Conservation (phyloP, 2,113 vertebrate species). For the Toxotes chatareus region DNA sequence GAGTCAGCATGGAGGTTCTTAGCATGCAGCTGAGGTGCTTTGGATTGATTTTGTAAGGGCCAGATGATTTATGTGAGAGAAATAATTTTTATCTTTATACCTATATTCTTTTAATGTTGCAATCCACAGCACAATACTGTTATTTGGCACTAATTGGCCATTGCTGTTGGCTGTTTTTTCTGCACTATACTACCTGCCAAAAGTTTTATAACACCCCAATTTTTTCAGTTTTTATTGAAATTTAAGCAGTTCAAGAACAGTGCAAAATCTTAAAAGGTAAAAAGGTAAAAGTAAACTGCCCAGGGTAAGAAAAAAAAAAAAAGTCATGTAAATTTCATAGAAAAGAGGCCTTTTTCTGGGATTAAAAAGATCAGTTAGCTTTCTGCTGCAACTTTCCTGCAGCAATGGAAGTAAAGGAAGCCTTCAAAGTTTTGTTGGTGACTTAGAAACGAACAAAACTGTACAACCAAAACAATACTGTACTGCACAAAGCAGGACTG, state of each 20-base stretch:
- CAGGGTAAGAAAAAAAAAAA: too few relatives aligned
- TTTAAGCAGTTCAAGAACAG: background rate
- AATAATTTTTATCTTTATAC: constrained; percentile 1
- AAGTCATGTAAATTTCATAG: too few relatives aligned
- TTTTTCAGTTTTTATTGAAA: background rate
- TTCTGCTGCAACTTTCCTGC: too few relatives aligned
- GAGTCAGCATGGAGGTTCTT: constrained; percentile 7
- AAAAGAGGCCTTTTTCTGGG: too few relatives aligned
- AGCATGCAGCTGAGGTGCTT: constrained; percentile 4
- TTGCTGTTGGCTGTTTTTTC: background rate
- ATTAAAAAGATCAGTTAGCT: too few relatives aligned
- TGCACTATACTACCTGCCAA: background rate
- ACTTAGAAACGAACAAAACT: too few relatives aligned
- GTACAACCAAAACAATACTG: background rate
- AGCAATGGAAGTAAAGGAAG: too few relatives aligned
- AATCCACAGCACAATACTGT: constrained; percentile 10
- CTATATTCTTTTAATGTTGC: constrained; percentile 7
- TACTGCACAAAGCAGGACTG: background rate
- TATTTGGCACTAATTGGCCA: background rate
- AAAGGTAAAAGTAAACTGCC: too few relatives aligned
- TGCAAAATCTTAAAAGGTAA: too few relatives aligned
- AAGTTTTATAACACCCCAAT: background rate
- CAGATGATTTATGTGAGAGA: background rate
- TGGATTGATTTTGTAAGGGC: background rate
- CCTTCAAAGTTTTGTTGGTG: too few relatives aligned